Conservation (phyloP, 2,888 invertebrate genomes). For the Antheraea yamamai region DNA sequence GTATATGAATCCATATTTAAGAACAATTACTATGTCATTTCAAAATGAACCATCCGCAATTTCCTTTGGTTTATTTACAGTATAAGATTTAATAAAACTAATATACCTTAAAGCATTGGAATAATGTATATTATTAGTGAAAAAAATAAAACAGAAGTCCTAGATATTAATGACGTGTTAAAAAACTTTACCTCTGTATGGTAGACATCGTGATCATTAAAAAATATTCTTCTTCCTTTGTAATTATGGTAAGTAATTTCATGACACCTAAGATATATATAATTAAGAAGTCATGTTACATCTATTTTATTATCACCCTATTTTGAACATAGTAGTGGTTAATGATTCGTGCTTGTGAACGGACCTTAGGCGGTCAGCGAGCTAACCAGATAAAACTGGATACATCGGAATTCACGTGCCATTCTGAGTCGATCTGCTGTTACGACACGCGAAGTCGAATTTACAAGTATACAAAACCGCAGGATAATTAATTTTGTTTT, state of each 20-base stretch:
- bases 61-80: too few relatives aligned
- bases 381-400: conserved; percentile 12
- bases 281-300: too few relatives aligned
- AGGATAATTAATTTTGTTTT: not conserved
- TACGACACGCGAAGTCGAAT: not conserved
- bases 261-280: too few relatives aligned
- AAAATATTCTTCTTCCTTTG: not conserved
- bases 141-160: too few relatives aligned
- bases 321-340: not conserved
- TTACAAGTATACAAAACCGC: not conserved
- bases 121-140: too few relatives aligned
- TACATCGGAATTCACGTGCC: not conserved
- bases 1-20: not conserved
- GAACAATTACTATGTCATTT: not conserved
- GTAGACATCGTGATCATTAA: not conserved
- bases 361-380: not conserved
- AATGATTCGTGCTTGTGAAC: conserved; percentile 2
- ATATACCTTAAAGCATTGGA: too few relatives aligned
- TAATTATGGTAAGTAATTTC: not conserved
- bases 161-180: too few relatives aligned
- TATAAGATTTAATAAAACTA: too few relatives aligned
- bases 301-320: not conserved
- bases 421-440: not conserved
- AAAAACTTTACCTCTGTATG: not conserved
- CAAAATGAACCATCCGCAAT: too few relatives aligned